Conservation (phyloP, 2,113 vertebrate genomes). For the Coryphaenoides rupestris region DNA sequence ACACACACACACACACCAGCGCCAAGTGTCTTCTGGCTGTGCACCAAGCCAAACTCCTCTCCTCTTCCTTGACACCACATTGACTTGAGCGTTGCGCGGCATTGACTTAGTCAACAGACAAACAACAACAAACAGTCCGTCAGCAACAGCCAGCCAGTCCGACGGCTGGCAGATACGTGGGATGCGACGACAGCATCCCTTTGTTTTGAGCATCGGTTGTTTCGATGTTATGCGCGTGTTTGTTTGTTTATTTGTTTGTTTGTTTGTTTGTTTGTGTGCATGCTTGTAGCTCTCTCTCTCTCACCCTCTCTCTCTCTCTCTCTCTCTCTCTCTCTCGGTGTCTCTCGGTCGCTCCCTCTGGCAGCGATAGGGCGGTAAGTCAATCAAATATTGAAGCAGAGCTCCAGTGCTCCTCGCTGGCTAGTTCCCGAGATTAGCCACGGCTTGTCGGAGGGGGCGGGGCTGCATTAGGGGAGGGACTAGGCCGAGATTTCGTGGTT, state of each 20-base stretch:
- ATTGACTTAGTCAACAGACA: no score
- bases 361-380: conserved; percentile 73
- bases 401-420: conserved; percentile 73
- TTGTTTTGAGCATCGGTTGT: neutral
- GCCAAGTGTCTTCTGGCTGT: no score
- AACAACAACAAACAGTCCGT: no score
- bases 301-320: conserved; percentile 49
- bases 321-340: conserved; percentile 39
- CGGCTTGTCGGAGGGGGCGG: conserved; percentile 66
- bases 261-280: conserved; percentile 48
- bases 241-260: conserved; percentile 43
- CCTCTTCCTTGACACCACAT: no score
- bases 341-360: conserved; percentile 63
- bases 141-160: no score
- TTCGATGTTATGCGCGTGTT: no score
- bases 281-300: conserved; percentile 50
- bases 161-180: no score
- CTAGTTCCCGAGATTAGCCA: conserved; percentile 71
- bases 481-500: no score
- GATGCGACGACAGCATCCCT: no score
- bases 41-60: no score
- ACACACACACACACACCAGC: no score
- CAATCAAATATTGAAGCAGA: conserved; percentile 81
- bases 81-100: no score
- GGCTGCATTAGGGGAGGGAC: conserved; percentile 58